Percentiles rank a stretch among this genome's conserved stretches.
Conservation (phyloP, 2,797 vertebrate species). For the Crossoptilon crossoptilon region DNA sequence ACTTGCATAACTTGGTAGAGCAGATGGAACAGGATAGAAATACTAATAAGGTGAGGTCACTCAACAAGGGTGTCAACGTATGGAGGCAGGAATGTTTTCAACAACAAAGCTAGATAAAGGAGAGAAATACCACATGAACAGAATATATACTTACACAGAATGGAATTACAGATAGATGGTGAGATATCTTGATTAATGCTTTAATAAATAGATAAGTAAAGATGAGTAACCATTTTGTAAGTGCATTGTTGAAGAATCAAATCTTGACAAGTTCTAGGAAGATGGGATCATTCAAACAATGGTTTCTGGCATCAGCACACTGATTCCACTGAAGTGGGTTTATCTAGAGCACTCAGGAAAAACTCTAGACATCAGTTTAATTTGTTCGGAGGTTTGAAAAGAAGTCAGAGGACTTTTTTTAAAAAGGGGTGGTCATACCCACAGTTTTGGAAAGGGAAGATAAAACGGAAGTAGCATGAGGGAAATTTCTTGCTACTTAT, state of each 20-base stretch:
- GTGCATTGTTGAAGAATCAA: background rate
- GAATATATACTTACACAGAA: background rate
- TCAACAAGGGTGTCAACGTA: background rate
- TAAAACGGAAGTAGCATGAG: background rate
- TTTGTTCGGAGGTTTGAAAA: background rate
- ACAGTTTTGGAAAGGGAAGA: background rate
- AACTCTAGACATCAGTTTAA: background rate
- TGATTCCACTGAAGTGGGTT: background rate
- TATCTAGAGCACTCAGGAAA: background rate
- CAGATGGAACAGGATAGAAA: constrained; percentile 23
- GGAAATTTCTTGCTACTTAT: background rate
- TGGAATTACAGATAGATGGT: background rate
- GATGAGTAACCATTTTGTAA: background rate
- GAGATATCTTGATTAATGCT: background rate
- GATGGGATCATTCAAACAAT: background rate
- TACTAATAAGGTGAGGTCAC: constrained; percentile 40
- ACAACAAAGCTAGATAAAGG: background rate
- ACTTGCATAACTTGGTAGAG: background rate
- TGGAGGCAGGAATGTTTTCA: constrained; percentile 5
- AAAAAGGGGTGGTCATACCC: background rate
- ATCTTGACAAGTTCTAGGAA: background rate
- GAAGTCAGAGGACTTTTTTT: background rate
- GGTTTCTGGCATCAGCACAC: background rate
- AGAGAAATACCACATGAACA: background rate
- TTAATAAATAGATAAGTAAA: background rate